Evolutionary conservation across 2,113 vertebrate species (phyloP).

Genomic region (Hippopotamus amphibius): DNA sequence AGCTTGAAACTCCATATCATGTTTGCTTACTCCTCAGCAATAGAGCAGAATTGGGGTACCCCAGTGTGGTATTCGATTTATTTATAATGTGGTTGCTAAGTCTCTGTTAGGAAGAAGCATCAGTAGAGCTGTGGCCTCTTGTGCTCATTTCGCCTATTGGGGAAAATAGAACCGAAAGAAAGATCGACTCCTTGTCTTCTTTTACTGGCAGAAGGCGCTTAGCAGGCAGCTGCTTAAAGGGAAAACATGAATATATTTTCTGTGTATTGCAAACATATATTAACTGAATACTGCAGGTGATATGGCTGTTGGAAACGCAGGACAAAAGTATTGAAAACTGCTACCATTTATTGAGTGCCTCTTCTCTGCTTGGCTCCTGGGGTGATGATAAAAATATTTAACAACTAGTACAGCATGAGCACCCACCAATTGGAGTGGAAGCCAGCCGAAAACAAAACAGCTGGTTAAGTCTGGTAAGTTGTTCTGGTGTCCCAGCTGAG

Average conservation of each 20-base stretch:
- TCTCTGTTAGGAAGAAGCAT: background rate
- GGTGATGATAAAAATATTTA: background rate
- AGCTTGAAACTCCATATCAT: background rate
- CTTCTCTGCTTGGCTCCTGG: background rate
- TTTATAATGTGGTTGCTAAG: background rate
- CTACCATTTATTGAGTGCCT: background rate
- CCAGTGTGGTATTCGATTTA: background rate
- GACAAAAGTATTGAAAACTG: background rate
- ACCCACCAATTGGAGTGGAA: background rate
- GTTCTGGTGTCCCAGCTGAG: too few relatives aligned
- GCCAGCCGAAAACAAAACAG: background rate
- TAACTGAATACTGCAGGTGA: background rate
- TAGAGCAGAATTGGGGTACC: background rate
- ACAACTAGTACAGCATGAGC: background rate
- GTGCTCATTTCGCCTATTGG: background rate
- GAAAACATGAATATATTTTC: constrained; percentile 3
- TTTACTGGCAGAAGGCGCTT: background rate
- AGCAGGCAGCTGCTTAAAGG: constrained; percentile 21
- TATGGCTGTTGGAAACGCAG: background rate
- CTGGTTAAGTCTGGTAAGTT: background rate
- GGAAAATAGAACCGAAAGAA: background rate
- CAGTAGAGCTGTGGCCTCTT: background rate
- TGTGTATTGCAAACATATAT: constrained; percentile 27
- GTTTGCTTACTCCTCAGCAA: background rate
- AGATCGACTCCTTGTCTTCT: background rate